These are phyloP conservation scores for Numida meleagris DNA, from an alignment of 2,113 vertebrate genomes.

Conservation along the genomic window DNA sequence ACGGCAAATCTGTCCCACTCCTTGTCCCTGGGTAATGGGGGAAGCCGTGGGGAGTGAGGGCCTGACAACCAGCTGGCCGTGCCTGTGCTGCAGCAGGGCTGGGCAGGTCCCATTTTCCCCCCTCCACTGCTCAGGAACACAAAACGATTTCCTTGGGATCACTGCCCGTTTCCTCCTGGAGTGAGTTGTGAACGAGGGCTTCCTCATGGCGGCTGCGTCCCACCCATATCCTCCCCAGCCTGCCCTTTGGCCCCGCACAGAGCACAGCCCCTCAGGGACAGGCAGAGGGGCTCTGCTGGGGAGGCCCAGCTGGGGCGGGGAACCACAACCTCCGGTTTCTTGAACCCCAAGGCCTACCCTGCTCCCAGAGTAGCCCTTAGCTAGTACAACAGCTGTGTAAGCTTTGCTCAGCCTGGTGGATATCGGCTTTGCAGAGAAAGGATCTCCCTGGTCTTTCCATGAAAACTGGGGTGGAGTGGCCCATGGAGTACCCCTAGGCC, in stretches of 20 bases:
- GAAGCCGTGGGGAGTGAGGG: not conserved
- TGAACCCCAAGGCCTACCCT: not conserved
- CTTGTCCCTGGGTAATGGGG: accelerated
- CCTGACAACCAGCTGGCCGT: not conserved
- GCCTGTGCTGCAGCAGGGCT: not conserved
- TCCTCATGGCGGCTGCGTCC: slow-evolving; percentile 62
- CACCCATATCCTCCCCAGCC: slow-evolving; percentile 73
- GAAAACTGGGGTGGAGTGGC: not conserved
- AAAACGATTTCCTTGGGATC: slow-evolving; percentile 71
- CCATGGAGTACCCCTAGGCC: not conserved
- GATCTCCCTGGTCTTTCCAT: not conserved
- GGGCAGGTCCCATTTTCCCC: not conserved
- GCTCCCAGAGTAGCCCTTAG: not conserved
- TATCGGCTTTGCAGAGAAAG: not conserved
- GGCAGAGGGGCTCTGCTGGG: not conserved
- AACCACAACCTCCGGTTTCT: not conserved
- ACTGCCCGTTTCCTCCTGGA: slow-evolving; percentile 70
- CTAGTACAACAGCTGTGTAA: not conserved
- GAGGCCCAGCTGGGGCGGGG: not conserved
- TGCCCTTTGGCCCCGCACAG: slow-evolving; percentile 55
- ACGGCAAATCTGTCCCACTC: not conserved
- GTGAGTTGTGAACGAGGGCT: slow-evolving; percentile 60
- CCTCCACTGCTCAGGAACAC: slow-evolving; percentile 75
- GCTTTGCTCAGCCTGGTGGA: not conserved
- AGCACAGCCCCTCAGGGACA: not conserved